Evolutionary conservation across 1,140 invertebrate species (phyloP), one percentile per base, ranked within the genome.

Genomic region (Dinoponera quadriceps): DNA sequence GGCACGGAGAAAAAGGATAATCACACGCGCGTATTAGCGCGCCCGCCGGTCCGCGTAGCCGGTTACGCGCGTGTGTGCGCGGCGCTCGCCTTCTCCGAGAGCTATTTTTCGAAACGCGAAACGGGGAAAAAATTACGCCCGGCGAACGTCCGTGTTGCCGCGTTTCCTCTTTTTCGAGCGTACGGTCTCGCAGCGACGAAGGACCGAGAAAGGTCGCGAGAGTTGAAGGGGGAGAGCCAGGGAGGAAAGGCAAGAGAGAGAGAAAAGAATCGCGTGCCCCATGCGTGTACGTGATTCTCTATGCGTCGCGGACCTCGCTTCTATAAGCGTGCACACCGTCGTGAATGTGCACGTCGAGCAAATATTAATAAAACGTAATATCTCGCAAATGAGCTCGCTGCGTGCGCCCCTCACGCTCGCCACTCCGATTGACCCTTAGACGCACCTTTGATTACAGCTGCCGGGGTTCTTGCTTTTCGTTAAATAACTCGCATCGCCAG

Each of bases 331-430:
- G 60, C 72, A 78, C 73, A 85, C 55, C 55, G 69, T 48, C 59
- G 73, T 82, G 77, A 82, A 88, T 90, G 27, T 25, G 71, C 84
- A 69, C 73, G 83, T 60, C 82, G 62, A 69, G 84, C 84, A 90
- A 90, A 90, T 89, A 89, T 88, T 90, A 90, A 89, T 90, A 89
- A 90, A 90, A 88, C 74, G 88, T 85, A 87, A 90, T 90, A 89
- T 87, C 81, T 84, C 75, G 65, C 86, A 69, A 87, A 85, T 89
- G 82, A 80, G 54, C 75, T 80, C 49, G 63, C 49, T 33, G 60
- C 22, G 11, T 44, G 33, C 63, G 33, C 13, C 22, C 16, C 22
- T 27, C 49, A 29, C 60, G 49, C 27, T 20, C 60, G 60, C 48
- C 25, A 49, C 65, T 22, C 75, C 75, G 69, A 80, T 80, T 55